Percentiles rank a stretch among this genome's conserved stretches.
Conservation (phyloP, 2,113 vertebrate species). For the Sakesphorus luctuosus region DNA sequence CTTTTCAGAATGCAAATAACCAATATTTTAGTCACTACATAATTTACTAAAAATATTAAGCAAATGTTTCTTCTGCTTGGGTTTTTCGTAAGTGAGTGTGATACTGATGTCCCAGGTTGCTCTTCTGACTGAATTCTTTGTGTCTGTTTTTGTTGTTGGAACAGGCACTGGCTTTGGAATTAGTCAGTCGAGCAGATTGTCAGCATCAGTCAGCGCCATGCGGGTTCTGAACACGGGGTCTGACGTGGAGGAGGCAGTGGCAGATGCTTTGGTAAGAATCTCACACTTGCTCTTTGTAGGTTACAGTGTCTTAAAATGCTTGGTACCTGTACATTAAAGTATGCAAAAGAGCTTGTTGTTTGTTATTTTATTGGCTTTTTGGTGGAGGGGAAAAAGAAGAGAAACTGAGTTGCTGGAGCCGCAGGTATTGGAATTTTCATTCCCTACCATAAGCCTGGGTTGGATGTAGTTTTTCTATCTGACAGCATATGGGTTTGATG, state of each 20-base stretch:
- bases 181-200: constrained; percentile 90
- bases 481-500: neutral
- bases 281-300: neutral
- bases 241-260: constrained; percentile 94
- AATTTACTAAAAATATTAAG: neutral
- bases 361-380: neutral
- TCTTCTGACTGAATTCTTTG: neutral
- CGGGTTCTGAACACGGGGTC: constrained; percentile 94
- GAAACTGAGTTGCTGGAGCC: neutral
- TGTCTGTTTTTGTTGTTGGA: constrained; percentile 22
- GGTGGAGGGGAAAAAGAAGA: neutral
- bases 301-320: neutral
- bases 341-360: neutral
- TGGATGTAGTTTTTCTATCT: neutral
- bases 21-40: neutral
- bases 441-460: neutral
- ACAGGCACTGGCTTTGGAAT: constrained; percentile 88
- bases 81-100: constrained; percentile 1
- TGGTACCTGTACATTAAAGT: neutral
- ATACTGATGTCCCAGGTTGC: neutral
- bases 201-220: constrained; percentile 96
- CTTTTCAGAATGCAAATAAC: neutral
- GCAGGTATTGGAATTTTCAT: neutral
- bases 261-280: constrained; percentile 91
- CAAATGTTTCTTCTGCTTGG: constrained; percentile 48